Evolutionary conservation across 2,113 vertebrate genomes (phyloP).

Genomic region (Cairina moschata): DNA sequence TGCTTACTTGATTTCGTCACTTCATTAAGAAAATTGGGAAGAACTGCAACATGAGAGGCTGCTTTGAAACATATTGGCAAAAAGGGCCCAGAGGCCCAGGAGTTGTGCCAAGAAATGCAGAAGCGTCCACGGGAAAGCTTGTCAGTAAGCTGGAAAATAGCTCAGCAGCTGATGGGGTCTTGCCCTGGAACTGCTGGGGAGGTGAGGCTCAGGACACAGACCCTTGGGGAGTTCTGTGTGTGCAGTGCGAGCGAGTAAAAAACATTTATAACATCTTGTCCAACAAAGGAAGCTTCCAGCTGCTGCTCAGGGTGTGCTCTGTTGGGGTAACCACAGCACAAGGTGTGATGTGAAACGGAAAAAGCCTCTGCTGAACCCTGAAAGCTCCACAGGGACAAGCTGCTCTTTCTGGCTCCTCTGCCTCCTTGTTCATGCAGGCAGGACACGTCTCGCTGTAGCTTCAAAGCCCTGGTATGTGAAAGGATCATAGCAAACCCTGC

Average conservation of each 20-base stretch:
- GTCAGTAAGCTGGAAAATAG: not conserved
- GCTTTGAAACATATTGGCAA: not conserved
- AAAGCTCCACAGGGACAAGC: not conserved
- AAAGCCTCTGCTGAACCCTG: not conserved
- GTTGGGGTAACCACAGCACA: not conserved
- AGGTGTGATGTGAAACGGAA: not conserved
- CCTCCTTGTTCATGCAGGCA: no score
- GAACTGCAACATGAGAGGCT: not conserved
- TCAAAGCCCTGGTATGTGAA: not conserved
- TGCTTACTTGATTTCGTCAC: not conserved
- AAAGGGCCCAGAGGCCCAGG: not conserved
- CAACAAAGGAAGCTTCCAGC: not conserved
- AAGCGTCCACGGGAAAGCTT: not conserved
- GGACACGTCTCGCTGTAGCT: not conserved
- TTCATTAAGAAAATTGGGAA: not conserved
- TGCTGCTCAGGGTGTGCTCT: not conserved
- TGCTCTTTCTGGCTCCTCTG: no score
- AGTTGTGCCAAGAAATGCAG: not conserved
- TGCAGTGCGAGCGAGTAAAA: not conserved
- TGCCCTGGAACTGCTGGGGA: not conserved
- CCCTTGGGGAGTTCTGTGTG: not conserved
- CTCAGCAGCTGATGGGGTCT: not conserved
- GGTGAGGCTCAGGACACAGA: not conserved
- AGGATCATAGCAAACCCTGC: not conserved
- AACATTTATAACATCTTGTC: not conserved